Evolutionary conservation across 1,140 invertebrate species (phyloP).

Genomic region (Sarcophaga peregrina): DNA sequence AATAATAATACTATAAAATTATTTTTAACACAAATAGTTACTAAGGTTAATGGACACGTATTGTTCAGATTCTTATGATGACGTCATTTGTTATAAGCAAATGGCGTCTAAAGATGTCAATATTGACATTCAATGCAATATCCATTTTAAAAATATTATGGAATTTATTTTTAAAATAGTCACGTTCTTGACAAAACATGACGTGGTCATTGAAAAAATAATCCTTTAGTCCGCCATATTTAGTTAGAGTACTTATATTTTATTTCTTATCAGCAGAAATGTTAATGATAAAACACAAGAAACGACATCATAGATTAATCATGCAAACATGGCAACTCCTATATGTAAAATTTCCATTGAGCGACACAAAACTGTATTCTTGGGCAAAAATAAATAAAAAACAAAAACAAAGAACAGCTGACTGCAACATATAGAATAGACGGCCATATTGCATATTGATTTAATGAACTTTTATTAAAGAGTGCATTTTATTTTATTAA

Average conservation of each 20-base stretch:
- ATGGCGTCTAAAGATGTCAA: neutral
- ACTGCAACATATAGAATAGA: slow-evolving; percentile 48
- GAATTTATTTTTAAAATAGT: neutral
- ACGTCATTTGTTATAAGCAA: neutral
- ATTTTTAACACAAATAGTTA: neutral
- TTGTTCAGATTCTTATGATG: neutral
- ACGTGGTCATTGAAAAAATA: neutral
- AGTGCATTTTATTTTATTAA: neutral
- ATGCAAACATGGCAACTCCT: neutral
- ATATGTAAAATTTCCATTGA: slow-evolving; percentile 2
- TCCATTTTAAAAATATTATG: neutral
- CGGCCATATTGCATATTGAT: slow-evolving; percentile 54
- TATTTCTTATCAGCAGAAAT: slow-evolving; percentile 38
- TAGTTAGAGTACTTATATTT: slow-evolving; percentile 41
- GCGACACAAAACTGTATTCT: neutral
- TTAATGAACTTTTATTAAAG: neutral
- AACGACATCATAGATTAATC: neutral
- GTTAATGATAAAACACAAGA: neutral
- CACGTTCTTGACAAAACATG: slow-evolving; percentile 9
- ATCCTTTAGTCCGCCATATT: slow-evolving; percentile 9
- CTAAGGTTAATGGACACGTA: neutral
- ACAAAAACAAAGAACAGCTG: slow-evolving; percentile 63
- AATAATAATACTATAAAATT: no score
- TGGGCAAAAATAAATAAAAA: neutral
- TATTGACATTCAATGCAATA: neutral